Evolutionary conservation across 1,140 invertebrate species (phyloP), one percentile per base, ranked within the genome.

Genomic region (Hypsibius dujardini): DNA sequence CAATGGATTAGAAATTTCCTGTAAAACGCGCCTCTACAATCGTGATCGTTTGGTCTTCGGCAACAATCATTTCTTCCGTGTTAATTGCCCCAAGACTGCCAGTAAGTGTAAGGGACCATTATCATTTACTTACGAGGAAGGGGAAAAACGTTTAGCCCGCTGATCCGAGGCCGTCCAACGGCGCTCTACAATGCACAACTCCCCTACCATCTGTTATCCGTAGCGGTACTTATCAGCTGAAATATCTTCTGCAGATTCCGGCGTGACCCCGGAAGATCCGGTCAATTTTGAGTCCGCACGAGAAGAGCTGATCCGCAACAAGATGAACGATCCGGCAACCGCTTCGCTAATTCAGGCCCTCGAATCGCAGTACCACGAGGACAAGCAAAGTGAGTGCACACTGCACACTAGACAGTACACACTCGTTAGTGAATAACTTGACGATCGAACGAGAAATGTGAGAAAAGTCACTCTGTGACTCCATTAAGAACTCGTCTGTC

Each of bases 21-120:
- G 78, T 45, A 78, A 78, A 75, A 81, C 78, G 15, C 76, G 76
- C 45, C 78, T 97, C 0, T 84, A 87, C 69, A 90, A 97, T 81
- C 94, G 93, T n/a, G 92, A 96, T 80, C 83, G 95, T 76, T 90
- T 98, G 71, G 84, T 97, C 15, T 96, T 93, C 90, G 95, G 95
- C 62, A 94, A 95, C 82, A 93, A 98, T 81, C 93, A 96, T 80
- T 96, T 96, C 82, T 96, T 97, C 82, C 83, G 92, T 74, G 89
- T 96, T 40, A 96, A 97, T 82, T 95, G 93, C 79, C 94, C 94
- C 0, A 87, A 87, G 80, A 82, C 83, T 70, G 81, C 83, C 74
- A 79, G 80, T 81, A 75, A 79, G 78, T 79, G 28, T 28, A 28
- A 28, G 28, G 28, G 28, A 28, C 28, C 28, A 28, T 28, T 28